Evolutionary conservation across 2,888 invertebrate genomes (phyloP), one percentile per base, ranked within the genome.

Genomic region (Vanessa cardui): DNA sequence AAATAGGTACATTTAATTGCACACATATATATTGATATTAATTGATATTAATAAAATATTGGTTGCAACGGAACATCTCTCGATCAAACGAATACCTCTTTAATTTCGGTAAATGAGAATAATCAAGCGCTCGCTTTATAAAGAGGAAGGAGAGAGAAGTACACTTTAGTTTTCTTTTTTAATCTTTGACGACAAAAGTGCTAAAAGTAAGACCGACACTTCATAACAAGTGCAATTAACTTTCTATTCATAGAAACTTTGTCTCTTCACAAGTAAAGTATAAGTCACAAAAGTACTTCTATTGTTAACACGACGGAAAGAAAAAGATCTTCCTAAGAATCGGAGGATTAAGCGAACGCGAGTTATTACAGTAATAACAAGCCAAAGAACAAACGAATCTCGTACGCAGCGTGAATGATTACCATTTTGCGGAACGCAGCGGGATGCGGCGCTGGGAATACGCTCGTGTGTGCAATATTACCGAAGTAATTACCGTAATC

Each of bases 401-500:
- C 54, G 33, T 56, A 31, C 33, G 8, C 39, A 18, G 18, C 39
- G 12, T n/a, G 12, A 56, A 9, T 56, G n/a, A 39, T 56, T 56
- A 20, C 52, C 4, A 26, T 49, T 49, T 6, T 18, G 49, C 18
- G 49, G n/a, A 49, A 49, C 49, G 20, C 49, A 18, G 18, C 20
- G 49, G 9, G 21, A 49, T 6, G 26, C 5, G 26, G 26, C 6
- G 8, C 15, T 15, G 52, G 26, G 54, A 54, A 16, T 50, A 7
- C n/a, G n/a, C 1, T 6, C 54, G 31, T 16, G 31, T 21, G 47
- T 9, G 59, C 26, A 16, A 50, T 52, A 59, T 50, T 33, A 50
- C 44, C 50, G 31, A 64, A 46, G 58, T 64, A 49, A 64, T 64
- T 31, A 50, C 59, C 31, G 58, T 59, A 64, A 59, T 64, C 50